These are phyloP conservation scores for Otus sunia DNA, from an alignment of 2,113 vertebrate species.

Conservation along the genomic window DNA sequence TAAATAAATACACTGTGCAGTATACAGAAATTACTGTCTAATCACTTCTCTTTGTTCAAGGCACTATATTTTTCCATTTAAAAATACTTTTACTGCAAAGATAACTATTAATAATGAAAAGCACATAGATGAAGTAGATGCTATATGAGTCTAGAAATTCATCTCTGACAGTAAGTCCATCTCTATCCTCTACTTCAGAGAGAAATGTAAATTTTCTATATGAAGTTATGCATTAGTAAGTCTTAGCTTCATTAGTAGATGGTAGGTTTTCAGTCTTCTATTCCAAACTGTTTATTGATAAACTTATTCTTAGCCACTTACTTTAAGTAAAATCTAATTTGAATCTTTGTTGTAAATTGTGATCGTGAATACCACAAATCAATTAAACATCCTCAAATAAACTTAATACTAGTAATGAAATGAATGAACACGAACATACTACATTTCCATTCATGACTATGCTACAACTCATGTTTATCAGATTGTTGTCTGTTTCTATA, in stretches of 20 bases:
- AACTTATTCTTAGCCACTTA: neutral
- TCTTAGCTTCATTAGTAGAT: neutral
- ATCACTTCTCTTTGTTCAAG: neutral
- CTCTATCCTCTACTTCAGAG: neutral
- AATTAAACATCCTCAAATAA: neutral
- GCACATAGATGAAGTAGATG: neutral
- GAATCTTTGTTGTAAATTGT: neutral
- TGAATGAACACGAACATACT: neutral
- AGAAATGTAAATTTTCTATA: neutral
- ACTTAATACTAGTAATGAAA: neutral
- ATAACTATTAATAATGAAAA: neutral
- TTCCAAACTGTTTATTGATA: neutral
- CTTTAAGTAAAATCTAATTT: neutral
- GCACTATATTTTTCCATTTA: neutral
- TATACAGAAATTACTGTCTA: neutral
- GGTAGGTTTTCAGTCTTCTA: neutral
- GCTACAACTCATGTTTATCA: neutral
- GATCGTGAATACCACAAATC: neutral
- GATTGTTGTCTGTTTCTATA: neutral
- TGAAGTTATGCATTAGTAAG: neutral
- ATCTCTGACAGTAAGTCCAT: neutral
- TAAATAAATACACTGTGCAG: neutral
- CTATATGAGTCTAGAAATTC: neutral
- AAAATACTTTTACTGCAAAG: neutral
- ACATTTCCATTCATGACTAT: accelerated